These are phyloP conservation scores for Bombylius discolor DNA, from an alignment of 2,888 invertebrate genomes.

Conservation along the genomic window DNA sequence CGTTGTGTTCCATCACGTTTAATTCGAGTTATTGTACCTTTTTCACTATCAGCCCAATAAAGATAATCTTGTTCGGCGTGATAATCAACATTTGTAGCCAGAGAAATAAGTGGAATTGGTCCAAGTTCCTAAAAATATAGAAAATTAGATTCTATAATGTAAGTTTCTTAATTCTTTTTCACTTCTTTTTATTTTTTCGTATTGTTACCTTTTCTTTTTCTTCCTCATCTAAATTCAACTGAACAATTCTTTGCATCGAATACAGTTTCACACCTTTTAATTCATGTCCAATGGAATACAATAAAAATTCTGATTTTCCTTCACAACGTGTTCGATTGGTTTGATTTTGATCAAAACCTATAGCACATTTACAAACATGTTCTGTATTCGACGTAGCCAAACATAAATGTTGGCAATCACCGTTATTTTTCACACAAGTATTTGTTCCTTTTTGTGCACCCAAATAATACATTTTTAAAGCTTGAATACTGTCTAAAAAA, in stretches of 20 bases:
- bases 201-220: not conserved
- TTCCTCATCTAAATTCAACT: constrained; percentile 16
- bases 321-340: constrained; percentile 42
- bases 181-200: too few relatives aligned
- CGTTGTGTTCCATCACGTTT: constrained; percentile 64
- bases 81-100: constrained; percentile 65
- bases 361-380: constrained; percentile 61
- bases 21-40: constrained; percentile 60
- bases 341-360: constrained; percentile 48
- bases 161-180: not conserved
- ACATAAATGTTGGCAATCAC: constrained; percentile 61
- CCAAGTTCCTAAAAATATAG: constrained; percentile 40
- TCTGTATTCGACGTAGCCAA: constrained; percentile 45
- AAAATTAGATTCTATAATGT: not conserved
- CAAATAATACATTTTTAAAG: constrained; percentile 59
- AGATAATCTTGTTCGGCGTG: constrained; percentile 50
- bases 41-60: constrained; percentile 73
- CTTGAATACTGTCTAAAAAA: constrained; percentile 45
- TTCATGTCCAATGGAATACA: constrained; percentile 67
- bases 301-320: constrained; percentile 52
- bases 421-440: constrained; percentile 41
- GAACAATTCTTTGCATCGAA: constrained; percentile 18
- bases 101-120: constrained; percentile 59
- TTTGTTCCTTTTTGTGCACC: constrained; percentile 47
- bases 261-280: constrained; percentile 47